A percentile compares a stretch with the other conserved stretches of the same genome.
phyloP scores from a whole-genome alignment of 2,797 vertebrate genomes.

The Mycteria americana region DNA sequence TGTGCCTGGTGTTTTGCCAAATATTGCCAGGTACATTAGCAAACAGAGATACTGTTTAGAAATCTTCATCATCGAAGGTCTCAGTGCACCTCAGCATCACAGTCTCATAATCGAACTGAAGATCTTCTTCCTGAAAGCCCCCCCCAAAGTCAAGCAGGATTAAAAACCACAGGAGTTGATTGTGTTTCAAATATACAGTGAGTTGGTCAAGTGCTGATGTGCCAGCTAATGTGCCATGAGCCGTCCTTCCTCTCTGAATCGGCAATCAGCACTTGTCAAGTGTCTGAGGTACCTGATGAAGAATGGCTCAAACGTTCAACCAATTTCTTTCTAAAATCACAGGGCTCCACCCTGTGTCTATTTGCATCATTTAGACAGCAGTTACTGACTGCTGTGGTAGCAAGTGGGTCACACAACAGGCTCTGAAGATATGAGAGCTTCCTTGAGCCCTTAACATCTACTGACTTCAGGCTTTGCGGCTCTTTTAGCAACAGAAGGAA shows the following conservation, averaged over 20 bases:
- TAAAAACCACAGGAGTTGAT: not conserved
- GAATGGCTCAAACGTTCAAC: not conserved
- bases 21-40: not conserved
- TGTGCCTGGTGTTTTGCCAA: rapidly evolving
- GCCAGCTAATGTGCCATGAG: not conserved
- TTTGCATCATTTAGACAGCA: not conserved
- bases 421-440: not conserved
- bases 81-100: slow-evolving; percentile 75
- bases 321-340: not conserved
- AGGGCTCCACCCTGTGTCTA: not conserved
- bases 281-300: not conserved
- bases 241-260: not conserved
- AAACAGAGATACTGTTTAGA: slow-evolving; percentile 24
- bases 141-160: not conserved
- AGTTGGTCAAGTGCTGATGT: not conserved
- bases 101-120: slow-evolving; percentile 61
- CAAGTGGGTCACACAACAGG: not conserved
- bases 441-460: not conserved
- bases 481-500: not conserved
- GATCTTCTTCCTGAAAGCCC: slow-evolving; percentile 65
- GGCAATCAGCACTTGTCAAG: not conserved
- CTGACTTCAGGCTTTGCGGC: not conserved
- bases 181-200: not conserved
- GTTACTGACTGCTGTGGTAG: not conserved
- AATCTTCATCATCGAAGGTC: slow-evolving; percentile 79